Percentiles rank a stretch among this genome's conserved stretches.
Conservation (phyloP, 2,797 vertebrate genomes). For the Acipenser ruthenus region DNA sequence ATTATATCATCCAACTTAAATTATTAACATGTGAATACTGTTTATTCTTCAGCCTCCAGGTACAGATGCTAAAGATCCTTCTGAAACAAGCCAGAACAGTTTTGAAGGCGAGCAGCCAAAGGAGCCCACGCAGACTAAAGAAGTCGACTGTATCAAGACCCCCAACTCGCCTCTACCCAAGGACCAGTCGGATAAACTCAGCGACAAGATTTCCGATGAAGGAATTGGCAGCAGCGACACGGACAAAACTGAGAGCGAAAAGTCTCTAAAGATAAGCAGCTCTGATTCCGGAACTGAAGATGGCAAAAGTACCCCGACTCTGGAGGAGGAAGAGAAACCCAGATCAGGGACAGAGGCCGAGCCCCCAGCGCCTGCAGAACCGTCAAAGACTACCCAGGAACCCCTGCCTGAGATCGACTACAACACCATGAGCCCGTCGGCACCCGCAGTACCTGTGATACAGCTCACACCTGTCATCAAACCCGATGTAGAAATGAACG, state of each 20-base stretch:
- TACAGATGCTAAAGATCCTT: slow-evolving; percentile 54
- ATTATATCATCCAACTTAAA: too few species aligned
- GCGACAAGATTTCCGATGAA: slow-evolving; percentile 34
- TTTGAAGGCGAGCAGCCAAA: slow-evolving; percentile 55
- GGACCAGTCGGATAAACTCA: slow-evolving; percentile 29
- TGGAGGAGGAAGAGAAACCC: slow-evolving; percentile 58
- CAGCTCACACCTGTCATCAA: not conserved
- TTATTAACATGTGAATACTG: not conserved
- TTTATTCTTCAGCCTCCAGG: slow-evolving; percentile 50
- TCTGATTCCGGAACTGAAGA: slow-evolving; percentile 58
- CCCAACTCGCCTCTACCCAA: slow-evolving; percentile 20
- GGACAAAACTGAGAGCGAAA: slow-evolving; percentile 55
- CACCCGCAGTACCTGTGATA: not conserved
- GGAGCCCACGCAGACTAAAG: slow-evolving; percentile 7
- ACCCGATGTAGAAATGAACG: slow-evolving; percentile 12
- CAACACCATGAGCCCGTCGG: not conserved
- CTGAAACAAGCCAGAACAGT: slow-evolving; percentile 64
- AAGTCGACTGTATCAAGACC: slow-evolving; percentile 27
- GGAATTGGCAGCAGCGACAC: slow-evolving; percentile 33
- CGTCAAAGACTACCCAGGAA: not conserved
- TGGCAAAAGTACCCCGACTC: slow-evolving; percentile 47
- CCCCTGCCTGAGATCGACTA: not conserved
- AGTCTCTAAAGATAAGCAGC: slow-evolving; percentile 47
- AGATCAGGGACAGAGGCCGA: slow-evolving; percentile 46
- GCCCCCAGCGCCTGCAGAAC: slow-evolving; percentile 21